Evolutionary conservation across 1,140 invertebrate genomes (phyloP), one percentile per base, ranked within the genome.

Genomic region (Yoshiicerus persimilis): DNA sequence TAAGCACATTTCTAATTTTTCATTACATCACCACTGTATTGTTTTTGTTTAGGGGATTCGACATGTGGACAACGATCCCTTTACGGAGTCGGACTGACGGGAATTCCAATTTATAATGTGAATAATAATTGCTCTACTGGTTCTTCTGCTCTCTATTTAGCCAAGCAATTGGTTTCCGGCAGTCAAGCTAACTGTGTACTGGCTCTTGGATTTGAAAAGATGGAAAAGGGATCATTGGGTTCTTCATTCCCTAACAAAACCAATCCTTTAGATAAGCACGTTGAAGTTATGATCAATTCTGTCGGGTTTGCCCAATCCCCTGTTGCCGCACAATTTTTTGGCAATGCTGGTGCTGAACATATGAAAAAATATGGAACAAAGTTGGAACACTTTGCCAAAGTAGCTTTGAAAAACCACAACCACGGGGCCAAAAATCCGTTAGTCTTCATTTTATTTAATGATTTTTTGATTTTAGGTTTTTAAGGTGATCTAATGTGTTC

Each of bases 71-170:
- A 99, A 93, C 94, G 98, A 90, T 96, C 97, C 0, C 91, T 99
- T 1, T 99, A 99, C 92, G 96, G 98, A 92, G 93, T 99, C 56
- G 99, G 99, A 56, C 95, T 99, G 94, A 99, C 96, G 66, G 99
- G 98, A 27, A 99, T 99, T 91, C 99, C 99, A 11, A 96, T 99
- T 88, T 98, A 96, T 93, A 99, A 99, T 94, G 98, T 99, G 0
- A 99, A 99, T 93, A 99, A 99, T 92, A 99, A 99, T 92, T 99
- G 99, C 92, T 96, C 98, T 0, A 99, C 98, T 25, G 99, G 99
- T 13, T 97, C 98, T 0, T 97, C 96, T 85, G 98, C 98, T 4
- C 92, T 99, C 0, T 95, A 96, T 88, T 93, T 99, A 91, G 98
- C 95, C 0, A 98, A 98, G 92, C 97, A 99, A 92, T 94, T 99